Percentiles rank a stretch among this genome's conserved stretches.
Conservation (phyloP, 2,797 vertebrate genomes). For the Gallinago nigripennis region DNA sequence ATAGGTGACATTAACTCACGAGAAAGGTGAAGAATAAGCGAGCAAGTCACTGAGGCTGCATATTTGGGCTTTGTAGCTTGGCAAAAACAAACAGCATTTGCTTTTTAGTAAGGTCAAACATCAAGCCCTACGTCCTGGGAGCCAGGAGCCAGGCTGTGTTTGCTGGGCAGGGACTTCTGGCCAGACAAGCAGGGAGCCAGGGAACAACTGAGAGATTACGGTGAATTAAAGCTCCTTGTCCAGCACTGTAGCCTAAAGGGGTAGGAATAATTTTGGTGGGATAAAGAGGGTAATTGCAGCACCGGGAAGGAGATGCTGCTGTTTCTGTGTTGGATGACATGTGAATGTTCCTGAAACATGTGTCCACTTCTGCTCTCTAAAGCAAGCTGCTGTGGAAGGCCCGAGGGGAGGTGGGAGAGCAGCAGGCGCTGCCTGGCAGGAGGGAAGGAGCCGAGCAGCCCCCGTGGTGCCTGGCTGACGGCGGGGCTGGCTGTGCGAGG, state of each 20-base stretch:
- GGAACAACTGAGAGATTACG: not conserved
- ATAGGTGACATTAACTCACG: not conserved
- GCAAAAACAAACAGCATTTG: not conserved
- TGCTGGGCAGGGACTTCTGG: not conserved
- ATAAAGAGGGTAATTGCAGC: not conserved
- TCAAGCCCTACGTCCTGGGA: not conserved
- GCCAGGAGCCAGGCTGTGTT: not conserved
- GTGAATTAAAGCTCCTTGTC: not conserved
- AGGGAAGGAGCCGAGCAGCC: not conserved
- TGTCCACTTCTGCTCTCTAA: not conserved
- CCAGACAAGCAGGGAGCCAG: not conserved
- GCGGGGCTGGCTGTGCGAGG: rapidly evolving
- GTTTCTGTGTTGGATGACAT: not conserved
- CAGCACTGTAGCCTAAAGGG: not conserved
- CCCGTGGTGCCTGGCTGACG: rapidly evolving
- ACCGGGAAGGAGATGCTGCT: not conserved
- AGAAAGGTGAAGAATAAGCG: not conserved
- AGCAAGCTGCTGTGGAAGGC: not conserved
- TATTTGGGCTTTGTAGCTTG: not conserved
- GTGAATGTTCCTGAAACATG: not conserved
- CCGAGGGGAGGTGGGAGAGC: not conserved
- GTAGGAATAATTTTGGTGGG: not conserved
- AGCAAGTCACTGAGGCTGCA: not conserved
- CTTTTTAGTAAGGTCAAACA: not conserved
- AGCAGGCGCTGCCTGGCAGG: rapidly evolving